Evolutionary conservation across 2,113 vertebrate species (phyloP).

Genomic region (Trochalopteron elliotii): DNA sequence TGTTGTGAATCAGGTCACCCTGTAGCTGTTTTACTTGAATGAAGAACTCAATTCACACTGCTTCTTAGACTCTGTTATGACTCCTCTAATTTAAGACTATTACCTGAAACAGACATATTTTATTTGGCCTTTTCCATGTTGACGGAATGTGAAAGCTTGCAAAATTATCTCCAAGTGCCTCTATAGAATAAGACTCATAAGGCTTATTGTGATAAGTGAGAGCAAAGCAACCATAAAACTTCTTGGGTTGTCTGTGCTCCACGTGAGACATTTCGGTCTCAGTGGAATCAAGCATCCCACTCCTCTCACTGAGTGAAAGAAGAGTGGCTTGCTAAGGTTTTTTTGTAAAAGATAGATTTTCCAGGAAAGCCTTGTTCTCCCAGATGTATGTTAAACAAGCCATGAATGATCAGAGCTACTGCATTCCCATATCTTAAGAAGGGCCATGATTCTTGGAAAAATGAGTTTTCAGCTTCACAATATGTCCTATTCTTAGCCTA

Average conservation of each 20-base stretch:
- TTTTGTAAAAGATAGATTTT: background rate
- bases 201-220: constrained; percentile 17
- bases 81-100: constrained; percentile 65
- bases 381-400: background rate
- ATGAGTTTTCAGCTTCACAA: background rate
- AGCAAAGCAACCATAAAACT: constrained; percentile 18
- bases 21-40: constrained; percentile 50
- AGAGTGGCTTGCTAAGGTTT: background rate
- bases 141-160: constrained; percentile 21
- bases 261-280: background rate
- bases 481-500: background rate
- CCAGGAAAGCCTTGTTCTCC: constrained; percentile 35
- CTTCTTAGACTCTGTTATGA: constrained; percentile 52
- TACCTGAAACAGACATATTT: constrained; percentile 54
- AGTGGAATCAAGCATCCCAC: accelerated
- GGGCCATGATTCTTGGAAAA: background rate
- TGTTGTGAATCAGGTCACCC: constrained; percentile 59
- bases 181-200: constrained; percentile 7
- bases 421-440: background rate
- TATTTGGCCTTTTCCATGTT: constrained; percentile 57
- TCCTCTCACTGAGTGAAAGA: background rate
- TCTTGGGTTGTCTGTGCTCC: background rate
- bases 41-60: constrained; percentile 63
- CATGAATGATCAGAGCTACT: background rate
- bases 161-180: constrained; percentile 43